phyloP scores from a whole-genome alignment of 2,888 invertebrate genomes.

The Fragum fragum region DNA sequence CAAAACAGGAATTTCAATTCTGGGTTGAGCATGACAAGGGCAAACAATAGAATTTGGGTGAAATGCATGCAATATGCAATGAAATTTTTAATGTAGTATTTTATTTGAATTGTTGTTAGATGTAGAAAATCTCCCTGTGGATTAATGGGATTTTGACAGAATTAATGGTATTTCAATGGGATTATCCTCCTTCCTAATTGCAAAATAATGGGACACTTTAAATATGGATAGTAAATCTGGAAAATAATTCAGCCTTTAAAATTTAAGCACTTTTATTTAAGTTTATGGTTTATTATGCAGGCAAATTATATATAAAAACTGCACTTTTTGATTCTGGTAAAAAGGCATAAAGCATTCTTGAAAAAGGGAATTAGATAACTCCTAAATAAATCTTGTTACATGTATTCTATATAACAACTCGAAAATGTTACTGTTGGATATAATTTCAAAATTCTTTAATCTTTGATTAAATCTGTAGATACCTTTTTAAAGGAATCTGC shows the following conservation, averaged over 20 bases:
- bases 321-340: too few relatives aligned
- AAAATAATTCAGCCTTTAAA: not conserved
- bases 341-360: too few relatives aligned
- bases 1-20: too few relatives aligned
- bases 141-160: slow-evolving; percentile 7
- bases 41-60: too few relatives aligned
- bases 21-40: too few relatives aligned
- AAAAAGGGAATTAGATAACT: too few relatives aligned
- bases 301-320: not conserved
- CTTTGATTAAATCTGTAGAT: too few relatives aligned
- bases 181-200: slow-evolving; percentile 9
- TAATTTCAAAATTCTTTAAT: too few relatives aligned
- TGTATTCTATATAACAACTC: too few relatives aligned
- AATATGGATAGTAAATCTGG: not conserved
- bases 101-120: slow-evolving; percentile 25
- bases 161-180: not conserved
- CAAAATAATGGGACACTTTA: not conserved
- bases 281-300: not conserved
- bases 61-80: not conserved
- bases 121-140: slow-evolving; percentile 22
- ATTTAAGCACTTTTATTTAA: not conserved
- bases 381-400: too few relatives aligned
- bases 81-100: not conserved
- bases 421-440: too few relatives aligned
- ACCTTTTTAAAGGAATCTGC: too few relatives aligned